Evolutionary conservation across 2,888 invertebrate species (phyloP).

Genomic region (Eilema sororculum): DNA sequence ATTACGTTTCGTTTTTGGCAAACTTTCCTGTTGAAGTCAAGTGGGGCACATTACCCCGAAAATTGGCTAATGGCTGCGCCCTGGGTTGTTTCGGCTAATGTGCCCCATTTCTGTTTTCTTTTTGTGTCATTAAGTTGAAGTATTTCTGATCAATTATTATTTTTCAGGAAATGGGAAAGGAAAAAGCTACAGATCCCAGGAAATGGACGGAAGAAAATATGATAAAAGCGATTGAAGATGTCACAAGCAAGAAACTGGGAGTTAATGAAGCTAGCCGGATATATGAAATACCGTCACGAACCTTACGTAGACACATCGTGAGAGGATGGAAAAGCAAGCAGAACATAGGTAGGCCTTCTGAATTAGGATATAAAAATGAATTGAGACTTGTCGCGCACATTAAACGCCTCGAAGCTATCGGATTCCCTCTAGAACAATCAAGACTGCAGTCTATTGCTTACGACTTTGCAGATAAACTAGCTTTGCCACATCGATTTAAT

Average conservation of each 20-base stretch:
- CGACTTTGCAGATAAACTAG: neutral
- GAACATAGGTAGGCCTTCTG: conserved; percentile 12
- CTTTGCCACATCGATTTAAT: neutral
- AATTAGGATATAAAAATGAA: conserved; percentile 19
- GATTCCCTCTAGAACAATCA: conserved; percentile 26
- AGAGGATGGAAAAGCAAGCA: conserved; percentile 8
- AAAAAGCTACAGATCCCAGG: conserved; percentile 20
- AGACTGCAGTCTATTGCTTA: conserved; percentile 10
- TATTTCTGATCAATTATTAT: conserved; percentile 10
- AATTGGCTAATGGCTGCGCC: neutral
- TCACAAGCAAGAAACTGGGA: conserved; percentile 19
- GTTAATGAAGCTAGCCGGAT: conserved; percentile 12
- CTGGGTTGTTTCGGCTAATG: neutral
- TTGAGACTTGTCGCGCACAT: conserved; percentile 18
- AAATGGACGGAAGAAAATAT: conserved; percentile 21
- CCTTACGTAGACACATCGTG: conserved; percentile 21
- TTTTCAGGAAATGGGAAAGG: conserved; percentile 19
- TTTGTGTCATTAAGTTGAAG: conserved; percentile 6
- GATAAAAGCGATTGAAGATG: conserved; percentile 20
- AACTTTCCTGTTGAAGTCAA: neutral
- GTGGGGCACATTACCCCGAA: neutral
- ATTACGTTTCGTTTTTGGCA: neutral
- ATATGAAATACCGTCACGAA: conserved; percentile 24
- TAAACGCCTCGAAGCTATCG: conserved; percentile 7
- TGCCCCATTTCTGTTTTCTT: conserved; percentile 1